A percentile compares a stretch with the other conserved stretches of the same genome.
These are phyloP conservation scores for Eurytoma californica DNA, from an alignment of 2,888 invertebrate species.

Conservation along the genomic window DNA sequence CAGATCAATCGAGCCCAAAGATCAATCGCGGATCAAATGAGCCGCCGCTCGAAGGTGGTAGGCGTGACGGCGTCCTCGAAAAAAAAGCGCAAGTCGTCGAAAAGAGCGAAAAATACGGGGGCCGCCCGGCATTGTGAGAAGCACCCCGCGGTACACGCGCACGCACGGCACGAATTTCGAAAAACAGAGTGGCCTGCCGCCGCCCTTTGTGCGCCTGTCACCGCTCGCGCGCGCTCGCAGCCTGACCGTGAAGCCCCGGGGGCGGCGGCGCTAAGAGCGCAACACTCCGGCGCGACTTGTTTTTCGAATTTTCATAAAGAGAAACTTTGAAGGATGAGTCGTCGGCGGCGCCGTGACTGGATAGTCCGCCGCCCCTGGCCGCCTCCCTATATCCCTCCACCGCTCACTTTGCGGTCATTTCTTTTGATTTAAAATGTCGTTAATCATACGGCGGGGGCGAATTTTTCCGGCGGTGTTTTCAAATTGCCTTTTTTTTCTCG, in stretches of 20 bases:
- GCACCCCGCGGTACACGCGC: conserved; percentile 56
- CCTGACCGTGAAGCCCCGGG: conserved; percentile 38
- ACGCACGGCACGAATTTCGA: conserved; percentile 68
- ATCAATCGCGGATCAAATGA: not conserved
- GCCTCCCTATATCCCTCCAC: not conserved
- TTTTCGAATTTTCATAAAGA: conserved; percentile 51
- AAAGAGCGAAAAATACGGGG: not conserved
- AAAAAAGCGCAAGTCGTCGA: conserved; percentile 31
- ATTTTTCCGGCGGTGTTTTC: not conserved
- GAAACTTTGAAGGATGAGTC: conserved; percentile 36
- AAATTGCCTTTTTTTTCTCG: conserved; percentile 4
- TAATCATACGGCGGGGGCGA: conserved; percentile 54
- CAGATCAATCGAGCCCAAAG: too few species aligned
- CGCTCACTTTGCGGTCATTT: conserved; percentile 46
- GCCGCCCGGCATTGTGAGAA: not conserved
- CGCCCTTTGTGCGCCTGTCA: conserved; percentile 71
- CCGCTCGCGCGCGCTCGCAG: conserved; percentile 53
- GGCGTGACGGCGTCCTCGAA: not conserved
- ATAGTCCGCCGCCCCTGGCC: not conserved
- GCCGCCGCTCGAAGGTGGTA: not conserved
- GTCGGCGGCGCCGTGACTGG: conserved; percentile 48
- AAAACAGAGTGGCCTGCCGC: conserved; percentile 69
- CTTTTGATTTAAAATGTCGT: conserved; percentile 60
- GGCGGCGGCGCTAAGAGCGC: conserved; percentile 37
- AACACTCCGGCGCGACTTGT: conserved; percentile 30